Evolutionary conservation across 1,140 invertebrate species (phyloP), one percentile per base, ranked within the genome.

Genomic region (Proctacanthus coquilletti): DNA sequence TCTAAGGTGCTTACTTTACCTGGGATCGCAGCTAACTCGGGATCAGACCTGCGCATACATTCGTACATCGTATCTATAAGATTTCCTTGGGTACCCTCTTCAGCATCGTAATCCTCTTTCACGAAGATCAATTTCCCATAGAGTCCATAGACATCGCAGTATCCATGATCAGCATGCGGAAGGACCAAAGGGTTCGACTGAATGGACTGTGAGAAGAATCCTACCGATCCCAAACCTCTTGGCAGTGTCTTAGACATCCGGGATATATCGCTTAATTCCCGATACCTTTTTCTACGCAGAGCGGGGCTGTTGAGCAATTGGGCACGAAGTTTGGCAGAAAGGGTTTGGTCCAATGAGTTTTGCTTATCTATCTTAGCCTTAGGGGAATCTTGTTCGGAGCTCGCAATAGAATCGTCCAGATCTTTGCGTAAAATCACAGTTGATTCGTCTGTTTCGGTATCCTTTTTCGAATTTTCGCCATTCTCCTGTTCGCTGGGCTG

Each of bases 51-150:
- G 19, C 81, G 61, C 19, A 85, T 57, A 1, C 75, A 71, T 51
- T 86, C 82, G 45, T 80, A 79, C 15, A 80, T 70, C 1, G 77
- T 72, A 40, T 80, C 74, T 21, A 60, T 56, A n/a, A 59, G 47
- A 38, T 56, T 60, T 25, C 76, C 74, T 25, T 73, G 66, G 0
- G 73, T 71, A 39, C 74, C 72, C 13, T 75, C 73, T 48, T 87
- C 82, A 9, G 80, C 80, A 32, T 84, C 82, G 48, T 84, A 84
- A 54, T 88, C 82, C 41, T 60, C 57, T 51, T 82, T 84, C 2
- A 88, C 76, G 55, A 86, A 85, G 70, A 92, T 86, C 17, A 93
- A 62, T 49, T 91, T 85, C 0, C 81, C 83, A 50, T 91, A 92
- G 0, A 92, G 62, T 0, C 84, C 86, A 53, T 89, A 91, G 0